These are phyloP conservation scores for Tuta absoluta DNA, from an alignment of 2,888 invertebrate species.

Conservation along the genomic window DNA sequence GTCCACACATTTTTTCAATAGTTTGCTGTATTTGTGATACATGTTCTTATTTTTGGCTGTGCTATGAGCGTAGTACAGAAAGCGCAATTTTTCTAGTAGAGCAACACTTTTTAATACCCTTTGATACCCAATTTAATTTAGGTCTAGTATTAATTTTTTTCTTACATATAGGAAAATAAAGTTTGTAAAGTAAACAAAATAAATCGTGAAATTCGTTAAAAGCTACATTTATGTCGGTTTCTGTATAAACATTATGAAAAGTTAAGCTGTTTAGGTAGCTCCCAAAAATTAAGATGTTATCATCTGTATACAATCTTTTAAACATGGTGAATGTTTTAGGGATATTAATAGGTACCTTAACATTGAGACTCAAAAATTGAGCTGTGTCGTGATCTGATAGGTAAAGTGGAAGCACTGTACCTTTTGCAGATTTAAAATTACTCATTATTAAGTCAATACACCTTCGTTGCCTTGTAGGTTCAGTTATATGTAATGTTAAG, in stretches of 20 bases:
- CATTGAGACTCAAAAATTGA: neutral
- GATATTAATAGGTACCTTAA: neutral
- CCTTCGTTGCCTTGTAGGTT: too few relatives aligned
- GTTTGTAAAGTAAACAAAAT: neutral
- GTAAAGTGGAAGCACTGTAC: neutral
- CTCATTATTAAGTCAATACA: neutral
- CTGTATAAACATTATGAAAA: neutral
- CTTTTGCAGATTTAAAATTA: neutral
- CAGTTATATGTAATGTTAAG: too few relatives aligned
- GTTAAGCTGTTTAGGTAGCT: neutral
- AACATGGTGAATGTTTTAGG: neutral
- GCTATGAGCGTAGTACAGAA: neutral
- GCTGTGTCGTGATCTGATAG: neutral
- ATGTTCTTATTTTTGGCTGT: neutral
- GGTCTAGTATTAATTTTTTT: neutral
- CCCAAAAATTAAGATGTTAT: neutral
- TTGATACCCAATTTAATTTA: neutral
- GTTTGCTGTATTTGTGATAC: constrained; percentile 14
- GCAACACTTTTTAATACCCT: neutral
- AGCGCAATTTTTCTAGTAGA: neutral
- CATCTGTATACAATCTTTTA: neutral
- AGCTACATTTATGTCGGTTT: neutral
- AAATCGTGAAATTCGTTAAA: constrained; percentile 4
- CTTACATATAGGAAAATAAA: neutral
- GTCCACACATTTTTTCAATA: constrained; percentile 20